phyloP scores from a whole-genome alignment of 1,140 invertebrate genomes.

The Sitodiplosis mosellana region DNA sequence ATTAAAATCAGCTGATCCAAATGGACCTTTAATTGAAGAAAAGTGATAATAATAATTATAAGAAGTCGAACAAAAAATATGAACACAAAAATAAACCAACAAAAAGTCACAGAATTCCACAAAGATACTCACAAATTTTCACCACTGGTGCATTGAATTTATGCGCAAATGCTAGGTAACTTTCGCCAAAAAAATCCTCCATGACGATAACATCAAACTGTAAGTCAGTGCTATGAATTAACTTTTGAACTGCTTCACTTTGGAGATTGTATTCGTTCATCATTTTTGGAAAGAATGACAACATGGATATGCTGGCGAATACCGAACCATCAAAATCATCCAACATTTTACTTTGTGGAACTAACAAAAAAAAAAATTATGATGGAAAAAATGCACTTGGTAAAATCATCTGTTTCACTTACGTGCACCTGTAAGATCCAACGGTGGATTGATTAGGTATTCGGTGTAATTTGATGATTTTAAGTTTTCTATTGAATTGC shows the following conservation, averaged over 20 bases:
- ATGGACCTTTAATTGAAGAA: constrained; percentile 22
- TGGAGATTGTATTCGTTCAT: constrained; percentile 15
- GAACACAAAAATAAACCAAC: not conserved
- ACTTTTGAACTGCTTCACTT: constrained; percentile 9
- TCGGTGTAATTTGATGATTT: constrained; percentile 27
- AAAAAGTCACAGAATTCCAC: too few species aligned
- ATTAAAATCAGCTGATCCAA: constrained; percentile 32
- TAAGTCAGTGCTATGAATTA: constrained; percentile 10
- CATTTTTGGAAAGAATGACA: not conserved
- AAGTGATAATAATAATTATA: not conserved
- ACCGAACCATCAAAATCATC: not conserved
- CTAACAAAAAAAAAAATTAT: not conserved
- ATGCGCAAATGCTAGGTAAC: constrained; percentile 20
- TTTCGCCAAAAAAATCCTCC: constrained; percentile 27
- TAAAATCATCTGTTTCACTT: not conserved
- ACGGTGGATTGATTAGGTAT: constrained; percentile 25
- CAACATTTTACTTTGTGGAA: not conserved
- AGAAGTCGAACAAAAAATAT: not conserved
- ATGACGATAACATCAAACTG: constrained; percentile 28
- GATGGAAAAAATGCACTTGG: not conserved
- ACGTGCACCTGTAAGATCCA: not conserved
- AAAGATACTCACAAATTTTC: constrained; percentile 16
- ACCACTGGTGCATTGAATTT: constrained; percentile 24
- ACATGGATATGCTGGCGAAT: not conserved
- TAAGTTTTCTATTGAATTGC: constrained; percentile 1